Percentiles rank a stretch among this genome's conserved stretches.
phyloP scores from a whole-genome alignment of 2,797 vertebrate species.

The Sebastiscus albofasciatus region DNA sequence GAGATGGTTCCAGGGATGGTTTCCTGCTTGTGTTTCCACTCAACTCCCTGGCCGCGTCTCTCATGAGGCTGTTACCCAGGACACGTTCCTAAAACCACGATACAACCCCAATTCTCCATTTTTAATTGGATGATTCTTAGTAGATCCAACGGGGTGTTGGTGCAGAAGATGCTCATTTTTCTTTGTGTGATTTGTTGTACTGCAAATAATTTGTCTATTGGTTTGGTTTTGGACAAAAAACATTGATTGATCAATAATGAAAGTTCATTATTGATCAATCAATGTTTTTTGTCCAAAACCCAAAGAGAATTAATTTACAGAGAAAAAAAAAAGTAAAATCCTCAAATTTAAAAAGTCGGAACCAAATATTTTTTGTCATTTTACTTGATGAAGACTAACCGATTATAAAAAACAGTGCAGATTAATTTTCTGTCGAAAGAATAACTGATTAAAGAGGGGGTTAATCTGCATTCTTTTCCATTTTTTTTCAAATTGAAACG shows the following conservation, averaged over 20 bases:
- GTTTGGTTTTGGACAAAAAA: no score
- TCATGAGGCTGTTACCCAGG: not conserved
- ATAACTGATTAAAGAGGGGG: not conserved
- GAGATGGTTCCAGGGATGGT: not conserved
- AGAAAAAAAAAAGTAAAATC: not conserved
- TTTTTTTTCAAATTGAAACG: no score
- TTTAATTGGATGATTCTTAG: not conserved
- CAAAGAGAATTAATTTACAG: not conserved
- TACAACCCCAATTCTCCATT: not conserved
- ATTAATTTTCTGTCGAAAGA: not conserved
- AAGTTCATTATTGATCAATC: not conserved
- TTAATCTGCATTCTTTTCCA: no score
- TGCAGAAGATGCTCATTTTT: not conserved
- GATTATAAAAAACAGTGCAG: no score
- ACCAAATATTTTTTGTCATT: not conserved
- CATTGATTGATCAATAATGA: no score
- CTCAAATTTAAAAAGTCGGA: not conserved
- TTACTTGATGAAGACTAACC: not conserved
- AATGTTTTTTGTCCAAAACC: not conserved
- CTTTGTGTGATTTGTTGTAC: not conserved
- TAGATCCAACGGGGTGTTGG: not conserved
- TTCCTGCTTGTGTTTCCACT: slow-evolving; percentile 12
- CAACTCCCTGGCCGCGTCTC: not conserved
- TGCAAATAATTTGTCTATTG: no score
- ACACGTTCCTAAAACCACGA: not conserved